Percentiles rank a stretch among this genome's conserved stretches.
Conservation (phyloP, 2,888 invertebrate species). For the Trichogramma evanescens region DNA sequence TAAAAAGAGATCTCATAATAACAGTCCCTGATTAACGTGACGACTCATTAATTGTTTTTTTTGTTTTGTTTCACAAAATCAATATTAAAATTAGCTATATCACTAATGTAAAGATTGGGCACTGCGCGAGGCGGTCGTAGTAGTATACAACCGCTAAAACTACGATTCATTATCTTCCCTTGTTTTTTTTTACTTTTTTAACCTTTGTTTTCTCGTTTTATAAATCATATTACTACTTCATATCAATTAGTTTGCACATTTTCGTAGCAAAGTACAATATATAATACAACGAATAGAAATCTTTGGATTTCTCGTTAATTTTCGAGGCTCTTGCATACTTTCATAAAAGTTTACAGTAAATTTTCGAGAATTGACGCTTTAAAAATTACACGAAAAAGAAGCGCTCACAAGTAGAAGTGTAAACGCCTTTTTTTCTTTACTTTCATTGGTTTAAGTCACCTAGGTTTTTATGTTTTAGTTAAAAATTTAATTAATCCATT, state of each 20-base stretch:
- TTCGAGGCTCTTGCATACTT: slow-evolving; percentile 22
- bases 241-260: slow-evolving; percentile 11
- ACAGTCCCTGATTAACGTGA: slow-evolving; percentile 16
- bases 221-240: not conserved
- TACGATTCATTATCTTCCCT: not conserved
- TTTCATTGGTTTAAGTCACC: slow-evolving; percentile 8
- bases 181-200: not conserved
- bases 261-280: not conserved
- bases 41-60: slow-evolving; percentile 1
- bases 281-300: slow-evolving; percentile 20
- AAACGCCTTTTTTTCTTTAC: too few species aligned
- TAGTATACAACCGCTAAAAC: too few species aligned
- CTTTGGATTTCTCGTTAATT: slow-evolving; percentile 17
- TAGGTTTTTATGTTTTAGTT: not conserved
- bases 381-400: too few species aligned
- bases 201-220: not conserved
- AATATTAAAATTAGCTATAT: too few species aligned
- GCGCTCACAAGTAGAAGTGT: too few species aligned
- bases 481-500: too few species aligned
- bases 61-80: not conserved
- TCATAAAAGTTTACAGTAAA: slow-evolving; percentile 13
- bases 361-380: slow-evolving; percentile 12
- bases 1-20: slow-evolving; percentile 11
- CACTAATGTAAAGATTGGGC: too few species aligned
- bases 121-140: too few species aligned